Conservation (phyloP, 2,797 vertebrate genomes). For the Zalophus californianus region DNA sequence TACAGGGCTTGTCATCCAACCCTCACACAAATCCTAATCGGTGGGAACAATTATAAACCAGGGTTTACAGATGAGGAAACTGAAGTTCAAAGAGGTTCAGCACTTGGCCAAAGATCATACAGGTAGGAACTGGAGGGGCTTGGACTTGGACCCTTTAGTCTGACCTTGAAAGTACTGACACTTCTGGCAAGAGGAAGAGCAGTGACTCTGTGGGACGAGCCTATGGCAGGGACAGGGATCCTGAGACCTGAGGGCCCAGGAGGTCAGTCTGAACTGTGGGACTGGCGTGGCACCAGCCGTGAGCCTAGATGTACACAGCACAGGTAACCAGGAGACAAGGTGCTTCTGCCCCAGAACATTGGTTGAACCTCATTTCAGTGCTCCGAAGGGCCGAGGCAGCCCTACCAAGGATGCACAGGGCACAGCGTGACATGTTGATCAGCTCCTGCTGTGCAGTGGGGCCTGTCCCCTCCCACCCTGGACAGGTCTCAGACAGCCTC, state of each 20-base stretch:
- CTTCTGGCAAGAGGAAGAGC: not conserved
- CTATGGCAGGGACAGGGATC: not conserved
- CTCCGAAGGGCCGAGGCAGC: not conserved
- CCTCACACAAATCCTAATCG: not conserved
- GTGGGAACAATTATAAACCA: accelerated
- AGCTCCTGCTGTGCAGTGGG: not conserved
- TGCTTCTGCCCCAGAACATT: not conserved
- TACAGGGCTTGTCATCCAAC: not conserved
- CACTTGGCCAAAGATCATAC: not conserved
- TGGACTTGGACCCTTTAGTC: not conserved
- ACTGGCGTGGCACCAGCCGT: accelerated
- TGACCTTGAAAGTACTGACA: not conserved
- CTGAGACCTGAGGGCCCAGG: not conserved
- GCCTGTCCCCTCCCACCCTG: not conserved
- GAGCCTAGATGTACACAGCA: not conserved
- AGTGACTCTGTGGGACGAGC: not conserved
- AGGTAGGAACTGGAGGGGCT: not conserved
- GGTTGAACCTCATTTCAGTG: not conserved
- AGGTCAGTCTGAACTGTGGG: not conserved
- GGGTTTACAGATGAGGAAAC: not conserved
- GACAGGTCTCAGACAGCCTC: conserved; percentile 83
- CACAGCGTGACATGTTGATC: conserved; percentile 10
- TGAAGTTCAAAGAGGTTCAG: not conserved
- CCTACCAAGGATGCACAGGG: accelerated
- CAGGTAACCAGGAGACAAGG: not conserved